These are phyloP conservation scores for Diceros bicornis DNA, from an alignment of 2,797 vertebrate genomes.

Conservation along the genomic window DNA sequence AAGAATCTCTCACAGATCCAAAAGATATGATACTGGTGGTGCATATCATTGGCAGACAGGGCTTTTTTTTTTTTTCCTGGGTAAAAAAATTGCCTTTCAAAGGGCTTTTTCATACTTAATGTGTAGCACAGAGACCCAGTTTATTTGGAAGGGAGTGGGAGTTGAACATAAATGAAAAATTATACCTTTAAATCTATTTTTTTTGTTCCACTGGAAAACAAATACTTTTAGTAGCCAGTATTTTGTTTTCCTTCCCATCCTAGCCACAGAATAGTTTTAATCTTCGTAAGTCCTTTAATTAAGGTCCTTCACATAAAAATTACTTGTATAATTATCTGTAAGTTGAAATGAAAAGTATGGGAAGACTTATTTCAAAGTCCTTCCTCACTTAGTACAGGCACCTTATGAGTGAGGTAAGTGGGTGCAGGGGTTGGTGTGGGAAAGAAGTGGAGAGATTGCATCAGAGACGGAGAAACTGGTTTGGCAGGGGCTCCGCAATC, in stretches of 20 bases:
- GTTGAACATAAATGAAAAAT: slow-evolving; percentile 36
- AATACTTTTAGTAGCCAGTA: slow-evolving; percentile 33
- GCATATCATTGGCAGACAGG: not conserved
- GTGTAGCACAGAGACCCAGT: not conserved
- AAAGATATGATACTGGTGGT: not conserved
- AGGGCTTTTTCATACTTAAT: slow-evolving; percentile 4
- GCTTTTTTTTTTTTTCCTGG: not conserved
- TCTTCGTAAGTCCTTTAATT: not conserved
- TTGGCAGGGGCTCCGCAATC: not conserved
- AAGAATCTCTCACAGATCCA: slow-evolving; percentile 21
- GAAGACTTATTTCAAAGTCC: not conserved
- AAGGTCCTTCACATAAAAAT: slow-evolving; percentile 14
- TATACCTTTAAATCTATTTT: slow-evolving; percentile 7
- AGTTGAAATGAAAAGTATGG: not conserved
- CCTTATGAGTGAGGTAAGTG: slow-evolving; percentile 40
- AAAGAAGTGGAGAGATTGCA: not conserved
- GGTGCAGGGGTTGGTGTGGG: not conserved
- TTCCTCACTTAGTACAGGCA: not conserved
- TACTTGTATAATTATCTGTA: slow-evolving; percentile 29
- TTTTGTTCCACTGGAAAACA: slow-evolving; percentile 1
- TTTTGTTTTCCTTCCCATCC: slow-evolving; percentile 6
- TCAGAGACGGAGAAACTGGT: not conserved
- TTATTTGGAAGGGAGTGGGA: slow-evolving; percentile 47
- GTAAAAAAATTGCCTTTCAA: slow-evolving; percentile 27
- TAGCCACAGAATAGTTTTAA: slow-evolving; percentile 47